Evolutionary conservation across 2,888 invertebrate genomes (phyloP).

Genomic region (Biston stratarius): DNA sequence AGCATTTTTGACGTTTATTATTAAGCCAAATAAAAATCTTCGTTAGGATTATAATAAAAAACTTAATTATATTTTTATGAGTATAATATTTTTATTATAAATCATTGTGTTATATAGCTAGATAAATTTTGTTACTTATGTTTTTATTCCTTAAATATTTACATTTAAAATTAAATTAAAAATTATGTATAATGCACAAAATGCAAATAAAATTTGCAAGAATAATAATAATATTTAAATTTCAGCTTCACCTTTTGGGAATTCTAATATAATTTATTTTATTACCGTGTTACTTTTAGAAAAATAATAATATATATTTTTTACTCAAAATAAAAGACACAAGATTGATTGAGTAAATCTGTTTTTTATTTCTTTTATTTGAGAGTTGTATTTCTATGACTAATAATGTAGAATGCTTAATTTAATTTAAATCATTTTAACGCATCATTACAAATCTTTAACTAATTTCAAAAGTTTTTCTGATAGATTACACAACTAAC

Average conservation of each 20-base stretch:
- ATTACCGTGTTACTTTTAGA: neutral
- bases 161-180: neutral
- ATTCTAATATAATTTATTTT: neutral
- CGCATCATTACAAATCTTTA: no score
- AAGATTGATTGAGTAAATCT: neutral
- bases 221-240: neutral
- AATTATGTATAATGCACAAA: slow-evolving; percentile 2
- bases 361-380: neutral
- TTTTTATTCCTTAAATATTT: neutral
- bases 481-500: neutral
- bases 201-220: neutral
- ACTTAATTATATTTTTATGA: neutral
- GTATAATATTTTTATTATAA: no score
- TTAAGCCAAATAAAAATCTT: neutral
- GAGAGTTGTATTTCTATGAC: neutral
- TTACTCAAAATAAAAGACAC: slow-evolving; percentile 20
- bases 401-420: neutral
- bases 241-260: neutral
- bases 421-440: no score
- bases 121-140: neutral
- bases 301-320: neutral
- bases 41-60: neutral
- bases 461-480: no score
- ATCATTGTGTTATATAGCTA: neutral
- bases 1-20: neutral